These are phyloP conservation scores for Lycopodina hypogea DNA, from an alignment of 37 sponge, comb jelly and placozoan genomes.

Conservation along the genomic window DNA sequence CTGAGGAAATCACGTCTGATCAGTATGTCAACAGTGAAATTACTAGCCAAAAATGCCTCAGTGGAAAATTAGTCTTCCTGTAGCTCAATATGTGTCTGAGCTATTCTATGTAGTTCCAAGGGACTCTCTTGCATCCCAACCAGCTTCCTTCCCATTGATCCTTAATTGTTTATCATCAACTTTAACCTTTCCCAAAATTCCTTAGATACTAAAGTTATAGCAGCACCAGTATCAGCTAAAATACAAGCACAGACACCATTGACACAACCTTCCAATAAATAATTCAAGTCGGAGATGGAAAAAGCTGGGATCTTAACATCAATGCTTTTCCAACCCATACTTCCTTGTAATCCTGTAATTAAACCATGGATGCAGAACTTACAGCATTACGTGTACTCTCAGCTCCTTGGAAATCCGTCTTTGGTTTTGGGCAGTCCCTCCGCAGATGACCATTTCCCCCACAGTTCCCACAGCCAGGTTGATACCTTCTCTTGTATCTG, in stretches of 20 bases:
- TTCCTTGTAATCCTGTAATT: no score
- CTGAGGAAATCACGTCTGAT: conserved; percentile 26
- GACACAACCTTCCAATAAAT: conserved; percentile 4
- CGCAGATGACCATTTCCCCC: no score
- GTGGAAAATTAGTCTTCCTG: neutral
- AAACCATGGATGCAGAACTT: neutral
- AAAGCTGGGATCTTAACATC: no score
- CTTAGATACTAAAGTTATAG: conserved; percentile 18
- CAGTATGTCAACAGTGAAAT: no score
- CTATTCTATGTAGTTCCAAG: no score
- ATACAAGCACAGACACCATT: conserved; percentile 8
- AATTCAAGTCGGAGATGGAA: neutral
- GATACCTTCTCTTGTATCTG: no score
- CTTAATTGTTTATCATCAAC: neutral
- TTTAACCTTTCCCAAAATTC: conserved; percentile 19
- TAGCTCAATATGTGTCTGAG: neutral
- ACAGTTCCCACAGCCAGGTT: no score
- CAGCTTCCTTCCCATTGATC: no score
- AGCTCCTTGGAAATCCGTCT: neutral
- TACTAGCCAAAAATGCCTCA: neutral
- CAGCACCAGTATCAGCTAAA: conserved; percentile 39
- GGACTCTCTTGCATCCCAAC: no score
- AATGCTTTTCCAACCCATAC: neutral
- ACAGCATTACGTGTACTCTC: neutral
- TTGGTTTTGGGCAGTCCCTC: no score